Percentiles rank a stretch among this genome's conserved stretches.
Evolutionary conservation across 2,113 vertebrate species (phyloP).

Genomic region (Crotalus tigris): DNA sequence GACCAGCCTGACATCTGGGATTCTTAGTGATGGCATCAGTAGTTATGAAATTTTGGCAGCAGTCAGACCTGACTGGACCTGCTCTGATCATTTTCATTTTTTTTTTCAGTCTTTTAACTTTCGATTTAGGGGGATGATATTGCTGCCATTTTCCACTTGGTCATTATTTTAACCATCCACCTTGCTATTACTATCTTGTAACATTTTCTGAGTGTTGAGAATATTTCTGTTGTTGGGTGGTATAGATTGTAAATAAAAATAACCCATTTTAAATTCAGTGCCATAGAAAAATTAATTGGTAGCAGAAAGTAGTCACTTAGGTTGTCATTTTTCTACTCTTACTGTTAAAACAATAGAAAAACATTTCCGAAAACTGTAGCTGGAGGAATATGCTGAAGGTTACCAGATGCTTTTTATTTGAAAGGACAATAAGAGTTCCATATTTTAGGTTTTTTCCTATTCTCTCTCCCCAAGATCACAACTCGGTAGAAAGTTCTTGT

Average conservation of each 20-base stretch:
- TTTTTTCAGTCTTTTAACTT: no score
- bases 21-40: not conserved
- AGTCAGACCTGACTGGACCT: not conserved
- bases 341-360: conserved; percentile 48
- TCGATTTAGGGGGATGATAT: not conserved
- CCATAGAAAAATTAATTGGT: not conserved
- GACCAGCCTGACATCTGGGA: not conserved
- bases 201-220: not conserved
- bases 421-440: not conserved
- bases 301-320: not conserved
- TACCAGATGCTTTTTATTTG: not conserved
- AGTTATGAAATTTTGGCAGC: not conserved
- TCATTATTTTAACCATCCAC: not conserved
- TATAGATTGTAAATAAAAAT: not conserved
- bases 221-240: not conserved
- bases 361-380: conserved; percentile 45
- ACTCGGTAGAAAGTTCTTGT: not conserved
- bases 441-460: not conserved
- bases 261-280: not conserved
- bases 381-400: conserved; percentile 24
- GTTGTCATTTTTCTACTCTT: not conserved
- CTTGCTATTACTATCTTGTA: not conserved
- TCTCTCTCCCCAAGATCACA: not conserved
- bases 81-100: not conserved
- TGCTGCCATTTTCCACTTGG: not conserved